Evolutionary conservation across 2,888 invertebrate genomes (phyloP), one percentile per base, ranked within the genome.

Genomic region (Neoascia interrupta): DNA sequence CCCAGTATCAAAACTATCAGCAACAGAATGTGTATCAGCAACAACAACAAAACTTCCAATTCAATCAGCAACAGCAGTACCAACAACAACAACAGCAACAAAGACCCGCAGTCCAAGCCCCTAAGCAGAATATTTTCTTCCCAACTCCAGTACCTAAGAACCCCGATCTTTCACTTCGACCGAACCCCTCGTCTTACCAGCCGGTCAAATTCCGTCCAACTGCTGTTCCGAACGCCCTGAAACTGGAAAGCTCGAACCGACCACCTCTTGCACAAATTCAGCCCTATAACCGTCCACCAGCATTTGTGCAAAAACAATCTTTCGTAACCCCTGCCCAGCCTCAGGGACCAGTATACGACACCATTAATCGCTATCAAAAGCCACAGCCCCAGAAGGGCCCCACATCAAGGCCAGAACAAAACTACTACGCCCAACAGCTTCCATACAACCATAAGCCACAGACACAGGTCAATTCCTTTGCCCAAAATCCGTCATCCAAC

Each of bases 201-300:
- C 88, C 87, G 0, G 82, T 88, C 13, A 87, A 88, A 58, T 87
- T 87, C 75, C 86, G 87, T 0, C 87, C 88, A 0, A 88, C 87
- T 0, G 82, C 86, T 2, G 81, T 85, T 47, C 86, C 86, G 2
- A 82, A 84, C 54, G 82, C 86, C 0, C 81, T 80, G 0, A 86
- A 87, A 18, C 61, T 85, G 43, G 86, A 87, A 18, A 85, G 82
- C 43, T 49, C 82, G 1, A 84, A 85, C 80, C 85, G 88, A 49
- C 85, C 85, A 49, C 81, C 84, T 81, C 84, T 86, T 34, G 84
- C 85, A 28, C 87, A 85, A 45, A 86, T 87, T 82, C 87, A 87
- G 64, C 86, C 87, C 36, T 89, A 87, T 19, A 88, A 89, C 81
- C 85, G 88, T 19, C 91, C 90, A 75, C 88, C 86, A 0, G 84